Percentiles rank a stretch among this genome's conserved stretches.
These are phyloP conservation scores for Acronicta psi DNA, from an alignment of 2,888 invertebrate genomes.

Conservation along the genomic window DNA sequence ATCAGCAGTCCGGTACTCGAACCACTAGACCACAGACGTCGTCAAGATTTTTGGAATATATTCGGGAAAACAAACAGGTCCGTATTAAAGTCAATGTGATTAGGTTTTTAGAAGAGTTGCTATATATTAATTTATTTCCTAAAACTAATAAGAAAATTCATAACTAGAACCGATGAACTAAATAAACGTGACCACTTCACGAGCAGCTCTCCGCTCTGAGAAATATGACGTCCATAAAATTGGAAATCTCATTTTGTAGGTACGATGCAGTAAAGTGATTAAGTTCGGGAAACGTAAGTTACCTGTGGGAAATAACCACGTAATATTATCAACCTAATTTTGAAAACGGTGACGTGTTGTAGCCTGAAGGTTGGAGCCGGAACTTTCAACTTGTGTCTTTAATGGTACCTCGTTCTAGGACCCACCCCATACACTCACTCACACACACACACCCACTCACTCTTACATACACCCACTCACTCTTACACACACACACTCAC, in stretches of 20 bases:
- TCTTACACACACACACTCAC: too few species aligned
- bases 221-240: constrained; percentile 16
- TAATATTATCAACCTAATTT: neutral
- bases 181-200: constrained; percentile 12
- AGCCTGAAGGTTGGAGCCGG: neutral
- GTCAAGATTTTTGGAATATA: too few species aligned
- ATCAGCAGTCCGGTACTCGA: too few species aligned
- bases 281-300: constrained; percentile 1
- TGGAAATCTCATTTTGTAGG: neutral
- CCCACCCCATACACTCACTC: too few species aligned
- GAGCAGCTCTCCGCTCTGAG: constrained; percentile 2
- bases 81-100: too few species aligned
- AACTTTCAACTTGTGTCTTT: neutral
- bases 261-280: constrained; percentile 4
- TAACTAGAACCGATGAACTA: constrained; percentile 5
- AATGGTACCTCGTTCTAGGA: too few species aligned
- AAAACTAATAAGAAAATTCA: constrained; percentile 11
- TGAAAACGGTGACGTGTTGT: neutral
- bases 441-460: too few species aligned
- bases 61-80: too few species aligned
- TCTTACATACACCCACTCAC: too few species aligned
- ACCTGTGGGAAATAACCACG: neutral
- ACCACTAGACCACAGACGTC: too few species aligned
- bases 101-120: too few species aligned
- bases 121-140: too few species aligned